Conservation (phyloP, 2,888 invertebrate genomes). For the Andrena minutula region DNA sequence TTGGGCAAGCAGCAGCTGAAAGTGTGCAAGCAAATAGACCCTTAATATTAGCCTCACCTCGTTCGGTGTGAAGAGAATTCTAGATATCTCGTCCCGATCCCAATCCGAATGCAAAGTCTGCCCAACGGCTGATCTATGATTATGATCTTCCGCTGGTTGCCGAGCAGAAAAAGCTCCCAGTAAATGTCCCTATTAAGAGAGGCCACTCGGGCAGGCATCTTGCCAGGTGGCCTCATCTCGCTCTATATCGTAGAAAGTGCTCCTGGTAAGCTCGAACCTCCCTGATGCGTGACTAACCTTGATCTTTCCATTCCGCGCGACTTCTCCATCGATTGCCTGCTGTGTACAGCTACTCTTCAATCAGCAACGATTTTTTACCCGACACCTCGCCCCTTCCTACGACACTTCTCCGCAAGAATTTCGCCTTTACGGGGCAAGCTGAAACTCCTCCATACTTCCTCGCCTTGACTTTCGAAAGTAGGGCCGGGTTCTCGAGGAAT, state of each 20-base stretch:
- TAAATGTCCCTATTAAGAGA: conserved; percentile 53
- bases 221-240: conserved; percentile 57
- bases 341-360: not conserved
- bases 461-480: too few species aligned
- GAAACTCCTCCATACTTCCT: too few species aligned
- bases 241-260: conserved; percentile 29
- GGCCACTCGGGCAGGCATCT: conserved; percentile 49
- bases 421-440: not conserved
- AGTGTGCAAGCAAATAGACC: too few species aligned
- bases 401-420: not conserved
- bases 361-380: not conserved
- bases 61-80: not conserved
- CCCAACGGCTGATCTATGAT: not conserved
- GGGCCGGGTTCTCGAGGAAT: not conserved
- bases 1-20: too few species aligned
- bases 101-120: not conserved
- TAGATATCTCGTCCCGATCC: not conserved
- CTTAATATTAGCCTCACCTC: too few species aligned
- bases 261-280: conserved; percentile 41
- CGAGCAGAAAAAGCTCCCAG: conserved; percentile 48
- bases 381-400: not conserved
- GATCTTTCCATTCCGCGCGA: conserved; percentile 42
- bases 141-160: conserved; percentile 23
- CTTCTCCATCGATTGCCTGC: conserved; percentile 36
- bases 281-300: conserved; percentile 60